Evolutionary conservation across 2,113 vertebrate species (phyloP).

Genomic region (Tetrao urogallus): DNA sequence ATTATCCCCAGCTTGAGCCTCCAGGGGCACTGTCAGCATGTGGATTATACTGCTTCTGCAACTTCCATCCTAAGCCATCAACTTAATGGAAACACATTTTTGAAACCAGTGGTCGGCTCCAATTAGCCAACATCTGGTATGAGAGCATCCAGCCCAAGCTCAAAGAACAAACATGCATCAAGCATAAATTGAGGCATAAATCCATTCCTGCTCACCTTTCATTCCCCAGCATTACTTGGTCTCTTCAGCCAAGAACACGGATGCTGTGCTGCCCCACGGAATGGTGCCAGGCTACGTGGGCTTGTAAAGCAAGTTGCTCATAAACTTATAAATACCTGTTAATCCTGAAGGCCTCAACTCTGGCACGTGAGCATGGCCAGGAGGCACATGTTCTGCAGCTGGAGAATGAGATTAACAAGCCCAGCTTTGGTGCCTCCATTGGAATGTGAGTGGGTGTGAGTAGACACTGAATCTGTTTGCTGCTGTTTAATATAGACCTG

Average conservation of each 20-base stretch:
- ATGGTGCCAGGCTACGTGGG: background rate
- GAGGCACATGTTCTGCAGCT: background rate
- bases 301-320: conserved; percentile 11
- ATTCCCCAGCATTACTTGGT: accelerated
- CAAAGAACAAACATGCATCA: background rate
- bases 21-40: background rate
- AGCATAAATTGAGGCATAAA: background rate
- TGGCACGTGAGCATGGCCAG: accelerated
- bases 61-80: background rate
- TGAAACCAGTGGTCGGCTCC: background rate
- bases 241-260: background rate
- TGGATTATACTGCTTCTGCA: background rate
- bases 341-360: background rate
- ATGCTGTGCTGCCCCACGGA: background rate
- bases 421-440: background rate
- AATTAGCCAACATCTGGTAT: background rate
- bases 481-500: background rate
- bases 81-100: background rate
- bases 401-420: background rate
- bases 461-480: background rate
- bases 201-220: accelerated
- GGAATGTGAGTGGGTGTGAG: accelerated
- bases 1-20: conserved; percentile 20
- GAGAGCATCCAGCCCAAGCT: background rate
- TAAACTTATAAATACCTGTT: conserved; percentile 12